These are phyloP conservation scores for Macropus fuliginosus DNA, from an alignment of 2,797 vertebrate genomes.

Conservation along the genomic window DNA sequence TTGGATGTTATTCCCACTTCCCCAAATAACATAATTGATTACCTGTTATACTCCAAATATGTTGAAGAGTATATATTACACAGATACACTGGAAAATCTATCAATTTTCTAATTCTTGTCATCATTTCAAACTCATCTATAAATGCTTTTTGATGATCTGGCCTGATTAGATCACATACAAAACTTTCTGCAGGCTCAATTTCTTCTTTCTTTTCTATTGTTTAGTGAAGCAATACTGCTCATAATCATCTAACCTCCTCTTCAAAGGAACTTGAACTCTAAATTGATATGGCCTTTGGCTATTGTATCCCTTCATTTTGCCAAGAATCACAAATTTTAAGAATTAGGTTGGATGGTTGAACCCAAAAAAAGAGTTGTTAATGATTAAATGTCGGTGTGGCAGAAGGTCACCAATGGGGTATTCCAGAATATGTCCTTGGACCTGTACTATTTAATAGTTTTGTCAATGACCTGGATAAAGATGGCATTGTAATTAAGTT, in stretches of 20 bases:
- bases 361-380: not conserved
- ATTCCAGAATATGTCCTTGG: not conserved
- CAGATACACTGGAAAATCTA: too few species aligned
- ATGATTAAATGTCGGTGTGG: not conserved
- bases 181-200: not conserved
- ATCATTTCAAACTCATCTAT: too few species aligned
- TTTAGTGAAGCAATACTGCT: not conserved
- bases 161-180: not conserved
- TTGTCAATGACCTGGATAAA: not conserved
- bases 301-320: not conserved
- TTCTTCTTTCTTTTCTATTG: not conserved
- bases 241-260: not conserved
- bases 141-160: not conserved
- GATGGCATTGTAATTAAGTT: not conserved
- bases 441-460: not conserved
- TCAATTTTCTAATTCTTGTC: too few species aligned
- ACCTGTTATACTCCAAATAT: too few species aligned
- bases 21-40: too few species aligned
- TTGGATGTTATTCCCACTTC: too few species aligned
- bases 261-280: not conserved
- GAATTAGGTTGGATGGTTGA: not conserved
- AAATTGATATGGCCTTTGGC: not conserved
- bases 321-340: not conserved
- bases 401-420: not conserved
- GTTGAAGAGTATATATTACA: too few species aligned